phyloP scores from a whole-genome alignment of 2,113 vertebrate genomes.

The Pseudonaja textilis region DNA sequence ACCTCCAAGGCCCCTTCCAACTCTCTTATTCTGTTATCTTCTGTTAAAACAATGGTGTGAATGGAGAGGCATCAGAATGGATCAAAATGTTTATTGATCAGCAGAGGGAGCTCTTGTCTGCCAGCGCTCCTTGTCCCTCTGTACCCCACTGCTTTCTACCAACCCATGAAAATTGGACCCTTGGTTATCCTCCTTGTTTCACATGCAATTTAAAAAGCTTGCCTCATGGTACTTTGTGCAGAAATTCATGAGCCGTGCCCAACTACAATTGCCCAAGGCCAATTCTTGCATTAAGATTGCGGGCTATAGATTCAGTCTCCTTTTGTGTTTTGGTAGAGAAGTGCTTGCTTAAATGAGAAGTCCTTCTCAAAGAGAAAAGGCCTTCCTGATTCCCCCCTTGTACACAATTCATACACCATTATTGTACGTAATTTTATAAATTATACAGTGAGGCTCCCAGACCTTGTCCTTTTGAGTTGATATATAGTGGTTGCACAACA shows the following conservation, averaged over 20 bases:
- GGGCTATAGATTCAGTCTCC: neutral
- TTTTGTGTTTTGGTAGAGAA: neutral
- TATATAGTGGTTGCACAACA: neutral
- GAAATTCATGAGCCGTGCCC: neutral
- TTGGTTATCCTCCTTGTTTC: neutral
- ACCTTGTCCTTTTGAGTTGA: neutral
- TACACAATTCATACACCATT: neutral
- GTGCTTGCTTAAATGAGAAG: neutral
- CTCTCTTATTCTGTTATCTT: too few species aligned
- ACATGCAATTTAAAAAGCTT: neutral
- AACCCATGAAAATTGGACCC: neutral
- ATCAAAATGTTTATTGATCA: neutral
- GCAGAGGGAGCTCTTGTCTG: neutral
- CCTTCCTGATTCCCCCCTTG: neutral
- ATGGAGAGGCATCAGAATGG: neutral
- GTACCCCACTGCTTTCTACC: neutral
- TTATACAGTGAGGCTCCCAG: neutral
- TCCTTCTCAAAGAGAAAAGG: neutral
- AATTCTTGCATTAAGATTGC: neutral
- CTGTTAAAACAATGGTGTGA: neutral
- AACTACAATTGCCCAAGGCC: neutral
- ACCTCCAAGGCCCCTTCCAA: too few species aligned
- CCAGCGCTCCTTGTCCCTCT: neutral
- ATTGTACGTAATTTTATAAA: neutral
- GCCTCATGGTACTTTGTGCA: neutral